These are phyloP conservation scores for Brachionus koreanus DNA, from an alignment of 1,140 invertebrate genomes.

Conservation along the genomic window DNA sequence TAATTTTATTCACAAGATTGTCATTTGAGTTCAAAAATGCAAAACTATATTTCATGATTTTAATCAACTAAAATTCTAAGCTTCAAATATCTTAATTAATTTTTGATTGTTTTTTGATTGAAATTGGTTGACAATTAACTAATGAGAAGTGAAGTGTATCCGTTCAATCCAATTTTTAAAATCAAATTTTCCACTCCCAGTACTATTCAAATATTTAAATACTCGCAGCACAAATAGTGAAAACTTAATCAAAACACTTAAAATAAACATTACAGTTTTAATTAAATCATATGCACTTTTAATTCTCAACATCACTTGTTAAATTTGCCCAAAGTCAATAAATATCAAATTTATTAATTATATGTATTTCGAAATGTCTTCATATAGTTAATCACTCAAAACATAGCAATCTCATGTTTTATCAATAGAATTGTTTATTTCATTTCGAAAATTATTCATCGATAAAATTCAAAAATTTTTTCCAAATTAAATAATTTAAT, in stretches of 20 bases:
- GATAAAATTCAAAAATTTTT: too few relatives aligned
- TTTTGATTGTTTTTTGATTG: background rate
- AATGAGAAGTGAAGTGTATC: background rate
- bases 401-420: too few relatives aligned
- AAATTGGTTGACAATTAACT: background rate
- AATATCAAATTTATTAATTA: background rate
- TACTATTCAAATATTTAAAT: background rate
- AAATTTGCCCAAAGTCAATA: background rate
- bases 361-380: background rate
- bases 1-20: conserved; percentile 3
- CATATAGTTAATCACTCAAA: too few relatives aligned
- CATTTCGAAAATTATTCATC: too few relatives aligned
- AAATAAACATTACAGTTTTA: background rate
- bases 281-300: background rate
- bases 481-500: too few relatives aligned
- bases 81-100: conserved; percentile 22
- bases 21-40: background rate
- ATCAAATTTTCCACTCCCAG: background rate
- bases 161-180: background rate
- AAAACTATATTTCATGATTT: conserved; percentile 9
- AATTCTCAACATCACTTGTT: background rate
- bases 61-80: background rate
- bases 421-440: too few relatives aligned
- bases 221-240: background rate
- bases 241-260: background rate